Percentiles rank a stretch among this genome's conserved stretches.
These are phyloP conservation scores for Istiophorus platypterus DNA, from an alignment of 2,113 vertebrate species.

Conservation along the genomic window DNA sequence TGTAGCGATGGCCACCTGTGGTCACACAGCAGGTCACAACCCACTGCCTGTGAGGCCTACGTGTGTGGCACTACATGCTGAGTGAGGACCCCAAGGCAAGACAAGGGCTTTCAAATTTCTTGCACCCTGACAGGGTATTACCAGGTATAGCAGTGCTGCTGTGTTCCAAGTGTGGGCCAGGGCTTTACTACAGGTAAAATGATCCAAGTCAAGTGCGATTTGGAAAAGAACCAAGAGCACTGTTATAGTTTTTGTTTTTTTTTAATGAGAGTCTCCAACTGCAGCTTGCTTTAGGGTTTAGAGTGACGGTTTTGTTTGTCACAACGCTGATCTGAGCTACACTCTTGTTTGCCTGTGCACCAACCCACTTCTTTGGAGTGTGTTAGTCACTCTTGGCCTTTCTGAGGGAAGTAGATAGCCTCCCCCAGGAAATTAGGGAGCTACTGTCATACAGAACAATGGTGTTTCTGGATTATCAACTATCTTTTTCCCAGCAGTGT, in stretches of 20 bases:
- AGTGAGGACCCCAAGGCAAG: neutral
- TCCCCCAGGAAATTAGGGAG: conserved; percentile 42
- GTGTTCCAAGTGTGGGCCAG: neutral
- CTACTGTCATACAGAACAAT: conserved; percentile 1
- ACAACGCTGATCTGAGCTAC: neutral
- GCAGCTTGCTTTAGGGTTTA: neutral
- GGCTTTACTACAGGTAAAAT: neutral
- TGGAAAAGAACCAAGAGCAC: neutral
- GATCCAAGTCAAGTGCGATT: neutral
- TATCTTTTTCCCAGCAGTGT: neutral
- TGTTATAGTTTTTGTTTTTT: too few relatives aligned
- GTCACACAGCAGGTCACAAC: conserved; percentile 33
- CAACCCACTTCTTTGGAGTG: conserved; percentile 13
- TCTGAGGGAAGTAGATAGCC: conserved; percentile 24
- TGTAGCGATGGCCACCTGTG: conserved; percentile 26
- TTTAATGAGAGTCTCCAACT: too few relatives aligned
- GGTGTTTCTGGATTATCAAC: conserved; percentile 26
- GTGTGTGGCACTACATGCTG: conserved; percentile 2
- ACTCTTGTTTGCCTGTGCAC: conserved; percentile 2
- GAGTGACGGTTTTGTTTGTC: conserved; percentile 9
- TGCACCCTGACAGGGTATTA: conserved; percentile 3
- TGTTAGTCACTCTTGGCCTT: conserved; percentile 38
- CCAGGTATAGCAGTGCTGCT: neutral
- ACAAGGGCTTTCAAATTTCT: conserved; percentile 6
- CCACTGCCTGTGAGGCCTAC: conserved; percentile 6